Conservation (phyloP, 2,113 vertebrate species). For the Oophaga pumilio region DNA sequence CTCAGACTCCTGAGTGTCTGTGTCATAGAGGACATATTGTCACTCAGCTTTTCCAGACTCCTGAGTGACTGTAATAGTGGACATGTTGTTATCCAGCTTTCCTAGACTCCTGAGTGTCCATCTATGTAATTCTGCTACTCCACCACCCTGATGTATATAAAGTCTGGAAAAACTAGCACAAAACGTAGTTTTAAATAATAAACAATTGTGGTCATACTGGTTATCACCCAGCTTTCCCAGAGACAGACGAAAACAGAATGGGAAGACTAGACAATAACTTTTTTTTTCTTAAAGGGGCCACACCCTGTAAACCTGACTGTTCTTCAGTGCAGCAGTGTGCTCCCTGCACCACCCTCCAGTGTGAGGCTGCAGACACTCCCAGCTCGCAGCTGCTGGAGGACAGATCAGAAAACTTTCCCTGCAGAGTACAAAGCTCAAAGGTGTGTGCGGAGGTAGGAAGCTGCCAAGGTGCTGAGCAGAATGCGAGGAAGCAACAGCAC, state of each 20-base stretch:
- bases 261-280: background rate
- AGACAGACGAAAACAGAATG: background rate
- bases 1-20: no score
- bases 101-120: no score
- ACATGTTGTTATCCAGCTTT: no score
- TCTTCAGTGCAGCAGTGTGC: background rate
- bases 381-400: background rate
- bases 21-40: no score
- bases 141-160: no score
- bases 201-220: no score
- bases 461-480: background rate
- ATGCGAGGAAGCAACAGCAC: background rate
- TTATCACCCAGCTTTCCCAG: background rate
- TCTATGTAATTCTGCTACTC: no score
- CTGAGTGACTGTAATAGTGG: no score
- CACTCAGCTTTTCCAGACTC: no score
- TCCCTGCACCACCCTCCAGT: background rate
- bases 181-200: no score
- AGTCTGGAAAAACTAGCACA: no score
- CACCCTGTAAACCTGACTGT: background rate
- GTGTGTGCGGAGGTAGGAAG: background rate
- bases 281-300: background rate
- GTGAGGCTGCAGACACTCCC: background rate
- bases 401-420: background rate
- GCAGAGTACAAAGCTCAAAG: slow-evolving; percentile 19